Conservation (phyloP, 2,888 invertebrate genomes). For the Lithophane leautieri region DNA sequence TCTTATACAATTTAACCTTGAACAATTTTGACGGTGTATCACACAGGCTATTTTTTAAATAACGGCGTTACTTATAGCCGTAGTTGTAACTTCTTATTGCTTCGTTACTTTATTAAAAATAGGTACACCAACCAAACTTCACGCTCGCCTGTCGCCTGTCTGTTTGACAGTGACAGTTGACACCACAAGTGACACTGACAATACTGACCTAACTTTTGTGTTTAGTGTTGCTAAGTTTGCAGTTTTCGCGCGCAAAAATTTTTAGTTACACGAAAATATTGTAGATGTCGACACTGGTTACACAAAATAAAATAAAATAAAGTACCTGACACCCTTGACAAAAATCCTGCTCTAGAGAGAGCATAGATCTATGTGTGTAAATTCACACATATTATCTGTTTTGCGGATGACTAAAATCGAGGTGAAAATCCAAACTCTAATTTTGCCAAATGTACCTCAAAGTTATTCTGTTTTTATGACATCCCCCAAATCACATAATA, state of each 20-base stretch:
- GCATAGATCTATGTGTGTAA: background rate
- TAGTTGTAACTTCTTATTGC: too few relatives aligned
- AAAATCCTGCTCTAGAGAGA: background rate
- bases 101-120: background rate
- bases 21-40: conserved; percentile 6
- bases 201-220: background rate
- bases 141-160: too few relatives aligned
- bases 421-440: too few relatives aligned
- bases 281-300: conserved; percentile 32
- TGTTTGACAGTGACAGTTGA: conserved; percentile 14
- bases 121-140: background rate
- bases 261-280: background rate
- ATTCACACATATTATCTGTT: too few relatives aligned
- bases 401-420: too few relatives aligned
- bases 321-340: background rate
- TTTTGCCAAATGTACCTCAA: too few relatives aligned
- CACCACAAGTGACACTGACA: conserved; percentile 1
- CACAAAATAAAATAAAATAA: background rate
- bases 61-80: too few relatives aligned
- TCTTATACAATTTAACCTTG: conserved; percentile 19
- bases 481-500: too few relatives aligned
- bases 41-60: conserved; percentile 8
- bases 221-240: background rate
- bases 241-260: background rate
- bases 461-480: too few relatives aligned